These are phyloP conservation scores for Fabriciana adippe DNA, from an alignment of 2,888 invertebrate species.

Conservation along the genomic window DNA sequence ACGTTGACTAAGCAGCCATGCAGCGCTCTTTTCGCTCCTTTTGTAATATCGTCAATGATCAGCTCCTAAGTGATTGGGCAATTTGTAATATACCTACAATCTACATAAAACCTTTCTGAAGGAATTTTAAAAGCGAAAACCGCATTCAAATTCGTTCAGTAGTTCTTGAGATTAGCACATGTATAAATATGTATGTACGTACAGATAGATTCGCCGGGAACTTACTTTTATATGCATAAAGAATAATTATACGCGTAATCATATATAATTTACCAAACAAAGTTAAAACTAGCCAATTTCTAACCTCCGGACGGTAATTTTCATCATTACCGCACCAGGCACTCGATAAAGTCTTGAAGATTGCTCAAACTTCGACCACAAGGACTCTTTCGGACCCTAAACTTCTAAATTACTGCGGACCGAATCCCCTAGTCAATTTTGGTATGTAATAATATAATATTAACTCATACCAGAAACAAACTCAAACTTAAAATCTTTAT, in stretches of 20 bases:
- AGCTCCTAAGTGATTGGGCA: no score
- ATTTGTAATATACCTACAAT: no score
- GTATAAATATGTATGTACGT: no score
- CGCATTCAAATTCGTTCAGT: not conserved
- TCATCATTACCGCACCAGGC: conserved; percentile 1
- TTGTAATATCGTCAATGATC: no score
- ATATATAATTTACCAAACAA: not conserved
- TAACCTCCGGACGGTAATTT: not conserved
- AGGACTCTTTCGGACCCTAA: conserved; percentile 15
- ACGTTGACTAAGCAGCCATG: no score
- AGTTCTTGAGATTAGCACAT: not conserved
- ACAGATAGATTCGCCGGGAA: not conserved
- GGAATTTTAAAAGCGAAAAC: not conserved
- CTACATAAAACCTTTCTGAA: no score
- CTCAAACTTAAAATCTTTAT: not conserved
- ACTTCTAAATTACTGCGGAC: conserved; percentile 12
- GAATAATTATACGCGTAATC: no score
- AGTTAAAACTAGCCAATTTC: conserved; percentile 1
- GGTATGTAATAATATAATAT: conserved; percentile 8
- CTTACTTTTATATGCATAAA: not conserved
- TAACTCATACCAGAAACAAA: not conserved
- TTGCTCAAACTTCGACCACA: conserved; percentile 7
- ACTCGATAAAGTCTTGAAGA: conserved; percentile 16
- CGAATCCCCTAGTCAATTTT: conserved; percentile 14
- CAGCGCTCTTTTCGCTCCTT: no score